Evolutionary conservation across 2,888 invertebrate species (phyloP), one percentile per base, ranked within the genome.

Genomic region (Trissolcus japonicus): DNA sequence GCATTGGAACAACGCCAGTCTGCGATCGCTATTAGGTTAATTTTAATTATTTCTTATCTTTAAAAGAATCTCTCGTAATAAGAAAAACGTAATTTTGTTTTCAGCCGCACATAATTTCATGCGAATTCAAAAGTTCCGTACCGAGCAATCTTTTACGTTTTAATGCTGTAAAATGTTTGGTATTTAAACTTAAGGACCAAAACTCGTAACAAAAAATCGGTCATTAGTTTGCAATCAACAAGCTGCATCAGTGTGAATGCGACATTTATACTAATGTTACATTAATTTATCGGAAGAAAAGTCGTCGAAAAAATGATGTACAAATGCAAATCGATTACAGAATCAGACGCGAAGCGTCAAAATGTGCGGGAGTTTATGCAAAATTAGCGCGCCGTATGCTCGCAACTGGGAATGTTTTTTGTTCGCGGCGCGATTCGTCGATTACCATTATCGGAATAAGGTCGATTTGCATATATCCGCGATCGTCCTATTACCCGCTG

Each of bases 391-490:
- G 41, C 75, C 71, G 71, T 54, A 60, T 78, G 74, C 65, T 74
- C 69, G 48, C 48, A 29, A 40, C 29, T 21, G 57, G 50, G 11
- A 59, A 65, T 60, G 60, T 71, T 78, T 59, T 74, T 67, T 67
- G 61, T 14, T 17, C 46, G 55, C 54, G 13, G 71, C 66, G 54
- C 35, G 9, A 69, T 71, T 74, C 55, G 67, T 53, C 61, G 50
- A 53, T 66, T 53, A 62, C 41, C 63, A 63, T 67, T 75, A 78
- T 78, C 55, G 63, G 60, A 71, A 78, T 74, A 75, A 78, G 75
- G 56, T 67, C 65, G 69, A 75, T 78, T 78, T 78, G 71, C 72
- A 75, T 78, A 72, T 35, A 78, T 68, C 67, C 54, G 41, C 71
- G 63, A 71, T 78, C 59, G 51, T 43, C 17, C 54, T 63, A 63